These are phyloP conservation scores for Phainopepla nitens DNA, from an alignment of 2,113 vertebrate species.

Conservation along the genomic window DNA sequence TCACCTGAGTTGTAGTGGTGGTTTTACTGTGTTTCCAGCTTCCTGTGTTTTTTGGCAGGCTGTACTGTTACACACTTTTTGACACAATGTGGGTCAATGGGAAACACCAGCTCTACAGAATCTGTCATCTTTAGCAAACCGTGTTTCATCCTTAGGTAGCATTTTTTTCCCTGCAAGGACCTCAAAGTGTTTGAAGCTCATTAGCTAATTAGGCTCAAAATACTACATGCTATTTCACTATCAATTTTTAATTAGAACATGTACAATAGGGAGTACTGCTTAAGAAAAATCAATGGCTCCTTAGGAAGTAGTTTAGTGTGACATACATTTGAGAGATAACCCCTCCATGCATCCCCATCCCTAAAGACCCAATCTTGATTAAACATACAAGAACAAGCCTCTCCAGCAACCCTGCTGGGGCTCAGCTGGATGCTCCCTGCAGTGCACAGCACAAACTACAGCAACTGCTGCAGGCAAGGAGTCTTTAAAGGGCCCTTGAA, in stretches of 20 bases:
- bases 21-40: not conserved
- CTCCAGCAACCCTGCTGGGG: not conserved
- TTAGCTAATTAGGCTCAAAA: conserved; percentile 29
- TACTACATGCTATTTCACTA: not conserved
- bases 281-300: conserved; percentile 27
- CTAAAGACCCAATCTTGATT: not conserved
- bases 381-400: not conserved
- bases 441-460: not conserved
- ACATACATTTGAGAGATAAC: not conserved
- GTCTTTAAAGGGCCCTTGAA: not conserved
- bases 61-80: not conserved
- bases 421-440: not conserved
- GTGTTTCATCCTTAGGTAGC: not conserved
- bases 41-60: not conserved
- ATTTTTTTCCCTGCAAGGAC: not conserved
- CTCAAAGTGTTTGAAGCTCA: not conserved
- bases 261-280: conserved; percentile 9
- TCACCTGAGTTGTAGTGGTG: not conserved
- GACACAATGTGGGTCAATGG: not conserved
- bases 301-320: not conserved
- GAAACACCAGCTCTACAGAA: not conserved
- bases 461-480: not conserved
- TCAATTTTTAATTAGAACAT: conserved; percentile 53
- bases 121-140: not conserved
- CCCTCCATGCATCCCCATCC: not conserved